Evolutionary conservation across 2,113 vertebrate species (phyloP).

Genomic region (Scartelaos histophorus): DNA sequence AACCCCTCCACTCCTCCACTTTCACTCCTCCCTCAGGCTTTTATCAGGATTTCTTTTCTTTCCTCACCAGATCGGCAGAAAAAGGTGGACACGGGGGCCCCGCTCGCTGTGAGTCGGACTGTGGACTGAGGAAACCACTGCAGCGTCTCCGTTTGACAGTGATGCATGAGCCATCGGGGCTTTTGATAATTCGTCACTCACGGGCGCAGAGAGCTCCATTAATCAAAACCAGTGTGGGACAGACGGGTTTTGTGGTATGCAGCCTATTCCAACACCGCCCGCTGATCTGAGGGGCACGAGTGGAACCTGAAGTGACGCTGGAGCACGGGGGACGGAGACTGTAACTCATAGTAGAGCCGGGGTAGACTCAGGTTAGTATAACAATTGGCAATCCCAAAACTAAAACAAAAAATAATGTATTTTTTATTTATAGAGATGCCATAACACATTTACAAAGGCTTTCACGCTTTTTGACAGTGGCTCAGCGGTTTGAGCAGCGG

Average conservation of each 20-base stretch:
- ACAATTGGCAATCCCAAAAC: neutral
- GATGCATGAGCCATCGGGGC: constrained; percentile 71
- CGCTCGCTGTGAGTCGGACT: constrained; percentile 34
- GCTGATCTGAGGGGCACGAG: constrained; percentile 36
- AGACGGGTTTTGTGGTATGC: constrained; percentile 28
- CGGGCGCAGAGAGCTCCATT: constrained; percentile 70
- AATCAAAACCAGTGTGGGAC: constrained; percentile 68
- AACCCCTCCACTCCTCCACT: constrained; percentile 9
- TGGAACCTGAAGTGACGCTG: constrained; percentile 44
- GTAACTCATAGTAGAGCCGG: constrained; percentile 1
- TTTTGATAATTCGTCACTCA: constrained; percentile 78
- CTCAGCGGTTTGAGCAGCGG: too few species aligned
- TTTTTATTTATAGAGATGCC: too few species aligned
- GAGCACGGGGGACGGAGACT: constrained; percentile 17
- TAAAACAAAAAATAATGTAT: too few species aligned
- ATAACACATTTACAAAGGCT: too few species aligned
- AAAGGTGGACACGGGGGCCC: constrained; percentile 54
- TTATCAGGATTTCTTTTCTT: constrained; percentile 17
- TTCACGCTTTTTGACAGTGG: too few species aligned
- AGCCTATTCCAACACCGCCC: constrained; percentile 16
- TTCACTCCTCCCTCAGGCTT: constrained; percentile 17
- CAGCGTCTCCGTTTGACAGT: constrained; percentile 60
- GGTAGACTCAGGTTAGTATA: neutral
- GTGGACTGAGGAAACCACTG: constrained; percentile 45
- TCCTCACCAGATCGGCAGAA: constrained; percentile 34